Conservation (phyloP, 1,140 invertebrate species). For the Ceratitis capitata region DNA sequence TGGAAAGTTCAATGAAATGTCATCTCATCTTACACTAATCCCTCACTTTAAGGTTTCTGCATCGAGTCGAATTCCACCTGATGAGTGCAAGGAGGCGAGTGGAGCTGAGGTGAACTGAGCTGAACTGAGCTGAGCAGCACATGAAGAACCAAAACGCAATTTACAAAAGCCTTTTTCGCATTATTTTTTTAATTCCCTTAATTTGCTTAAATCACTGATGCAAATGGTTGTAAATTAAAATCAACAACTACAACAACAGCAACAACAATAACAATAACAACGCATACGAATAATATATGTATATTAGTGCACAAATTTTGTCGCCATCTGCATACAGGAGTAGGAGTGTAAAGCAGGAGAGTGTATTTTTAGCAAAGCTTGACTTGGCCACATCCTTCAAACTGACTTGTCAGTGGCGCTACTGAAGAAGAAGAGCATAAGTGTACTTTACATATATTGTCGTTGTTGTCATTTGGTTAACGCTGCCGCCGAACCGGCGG, state of each 20-base stretch:
- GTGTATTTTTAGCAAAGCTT: not conserved
- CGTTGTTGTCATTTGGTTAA: not conserved
- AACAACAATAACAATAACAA: not conserved
- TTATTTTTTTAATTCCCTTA: not conserved
- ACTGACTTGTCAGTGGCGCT: conserved; percentile 45
- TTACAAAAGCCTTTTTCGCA: not conserved
- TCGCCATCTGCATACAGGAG: not conserved
- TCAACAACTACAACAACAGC: not conserved
- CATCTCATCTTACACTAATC: conserved; percentile 19
- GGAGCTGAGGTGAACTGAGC: too few species aligned
- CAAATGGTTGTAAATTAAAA: conserved; percentile 39
- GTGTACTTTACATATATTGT: not conserved
- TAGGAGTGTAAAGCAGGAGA: not conserved
- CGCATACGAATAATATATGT: not conserved
- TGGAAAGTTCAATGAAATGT: conserved; percentile 32
- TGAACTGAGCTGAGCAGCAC: not conserved
- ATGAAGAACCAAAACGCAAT: not conserved
- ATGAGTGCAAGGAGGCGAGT: not conserved
- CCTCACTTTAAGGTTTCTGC: not conserved
- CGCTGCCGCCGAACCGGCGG: conserved; percentile 42
- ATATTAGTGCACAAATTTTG: not conserved
- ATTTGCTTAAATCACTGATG: conserved; percentile 18
- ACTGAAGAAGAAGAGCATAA: too few species aligned
- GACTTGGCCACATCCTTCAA: conserved; percentile 55
- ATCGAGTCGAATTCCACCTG: not conserved